These are phyloP conservation scores for Microtus californicus DNA, from an alignment of 2,797 vertebrate species.

Conservation along the genomic window DNA sequence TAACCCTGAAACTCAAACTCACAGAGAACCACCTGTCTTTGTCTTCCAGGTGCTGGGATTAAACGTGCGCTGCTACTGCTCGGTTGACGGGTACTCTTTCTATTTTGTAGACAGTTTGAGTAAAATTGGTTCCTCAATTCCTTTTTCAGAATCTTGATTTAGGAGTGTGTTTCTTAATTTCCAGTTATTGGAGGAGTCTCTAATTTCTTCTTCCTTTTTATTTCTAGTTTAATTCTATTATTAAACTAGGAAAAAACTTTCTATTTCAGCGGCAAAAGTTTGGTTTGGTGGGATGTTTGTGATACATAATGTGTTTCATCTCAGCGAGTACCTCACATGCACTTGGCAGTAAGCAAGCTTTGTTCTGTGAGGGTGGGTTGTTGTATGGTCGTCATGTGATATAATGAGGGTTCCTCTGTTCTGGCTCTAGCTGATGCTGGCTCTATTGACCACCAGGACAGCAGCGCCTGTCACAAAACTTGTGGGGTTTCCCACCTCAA, in stretches of 20 bases:
- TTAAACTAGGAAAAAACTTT: not conserved
- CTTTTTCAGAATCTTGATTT: not conserved
- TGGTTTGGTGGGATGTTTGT: not conserved
- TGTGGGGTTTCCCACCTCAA: not conserved
- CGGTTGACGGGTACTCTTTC: not conserved
- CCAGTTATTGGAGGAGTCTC: not conserved
- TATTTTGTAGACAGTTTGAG: not conserved
- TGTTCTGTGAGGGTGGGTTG: not conserved
- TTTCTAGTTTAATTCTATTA: slow-evolving; percentile 8
- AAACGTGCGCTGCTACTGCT: rapidly evolving
- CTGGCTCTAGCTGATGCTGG: not conserved
- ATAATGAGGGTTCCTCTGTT: not conserved
- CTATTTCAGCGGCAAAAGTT: not conserved
- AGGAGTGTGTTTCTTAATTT: not conserved
- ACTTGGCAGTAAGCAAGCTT: not conserved
- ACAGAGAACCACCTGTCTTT: too few species aligned
- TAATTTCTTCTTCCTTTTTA: not conserved
- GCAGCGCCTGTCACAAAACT: not conserved
- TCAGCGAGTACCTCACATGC: not conserved
- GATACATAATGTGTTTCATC: not conserved
- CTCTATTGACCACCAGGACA: not conserved
- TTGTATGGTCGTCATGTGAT: not conserved
- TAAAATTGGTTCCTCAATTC: not conserved
- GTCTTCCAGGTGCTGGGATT: too few species aligned
- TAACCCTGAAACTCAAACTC: too few species aligned